Evolutionary conservation across 2,888 invertebrate species (phyloP).

Genomic region (Deroplatys truncata): DNA sequence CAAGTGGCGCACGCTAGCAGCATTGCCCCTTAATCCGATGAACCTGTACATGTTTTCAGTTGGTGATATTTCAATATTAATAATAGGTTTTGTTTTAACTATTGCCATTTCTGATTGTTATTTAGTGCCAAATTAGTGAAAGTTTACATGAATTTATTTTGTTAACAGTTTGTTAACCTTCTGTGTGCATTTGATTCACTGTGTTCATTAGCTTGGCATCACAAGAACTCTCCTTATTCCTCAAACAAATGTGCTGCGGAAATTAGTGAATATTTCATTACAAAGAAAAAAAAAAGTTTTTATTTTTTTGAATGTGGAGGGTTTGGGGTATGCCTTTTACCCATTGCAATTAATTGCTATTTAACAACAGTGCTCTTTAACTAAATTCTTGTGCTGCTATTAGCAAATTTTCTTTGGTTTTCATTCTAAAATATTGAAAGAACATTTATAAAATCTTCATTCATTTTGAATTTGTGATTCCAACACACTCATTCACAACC

Average conservation of each 20-base stretch:
- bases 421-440: background rate
- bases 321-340: background rate
- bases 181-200: background rate
- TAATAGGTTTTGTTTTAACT: too few relatives aligned
- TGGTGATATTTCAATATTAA: too few relatives aligned
- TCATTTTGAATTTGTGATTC: background rate
- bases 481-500: background rate
- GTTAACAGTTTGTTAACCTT: too few relatives aligned
- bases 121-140: too few relatives aligned
- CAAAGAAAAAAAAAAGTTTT: background rate
- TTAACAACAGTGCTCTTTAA: background rate
- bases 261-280: background rate
- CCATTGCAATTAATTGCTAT: background rate
- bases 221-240: background rate
- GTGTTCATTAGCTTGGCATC: background rate
- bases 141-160: too few relatives aligned
- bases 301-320: background rate
- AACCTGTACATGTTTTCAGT: too few relatives aligned
- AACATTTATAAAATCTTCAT: background rate
- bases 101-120: too few relatives aligned
- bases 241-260: background rate
- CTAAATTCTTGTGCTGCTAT: background rate
- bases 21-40: too few relatives aligned
- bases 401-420: background rate
- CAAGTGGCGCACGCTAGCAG: too few relatives aligned